phyloP scores from a whole-genome alignment of 2,797 vertebrate genomes.

The Mareca strepera region DNA sequence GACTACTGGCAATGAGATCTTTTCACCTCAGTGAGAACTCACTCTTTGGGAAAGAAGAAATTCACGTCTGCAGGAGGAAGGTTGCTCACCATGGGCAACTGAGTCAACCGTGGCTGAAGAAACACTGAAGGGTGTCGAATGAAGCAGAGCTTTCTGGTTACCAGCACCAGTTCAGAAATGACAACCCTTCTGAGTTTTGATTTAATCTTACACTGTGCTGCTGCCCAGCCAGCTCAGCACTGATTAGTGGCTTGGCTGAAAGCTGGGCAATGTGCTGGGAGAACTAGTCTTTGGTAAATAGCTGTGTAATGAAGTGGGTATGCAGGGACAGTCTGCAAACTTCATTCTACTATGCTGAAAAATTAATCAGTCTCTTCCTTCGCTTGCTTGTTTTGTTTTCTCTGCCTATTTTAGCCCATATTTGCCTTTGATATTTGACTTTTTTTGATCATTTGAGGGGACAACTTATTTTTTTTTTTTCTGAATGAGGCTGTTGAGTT shows the following conservation, averaged over 20 bases:
- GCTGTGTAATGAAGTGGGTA: background rate
- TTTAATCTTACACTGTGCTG: background rate
- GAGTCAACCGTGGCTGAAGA: background rate
- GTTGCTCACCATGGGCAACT: background rate
- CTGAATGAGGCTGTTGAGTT: background rate
- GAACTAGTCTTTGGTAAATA: background rate
- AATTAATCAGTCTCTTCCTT: background rate
- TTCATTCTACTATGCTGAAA: background rate
- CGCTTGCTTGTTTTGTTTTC: background rate
- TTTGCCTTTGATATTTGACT: background rate
- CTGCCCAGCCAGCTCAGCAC: background rate
- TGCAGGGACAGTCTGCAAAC: background rate
- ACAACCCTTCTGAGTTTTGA: background rate
- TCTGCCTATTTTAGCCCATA: background rate
- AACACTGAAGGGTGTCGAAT: background rate
- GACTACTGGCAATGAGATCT: background rate
- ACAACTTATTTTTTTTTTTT: background rate
- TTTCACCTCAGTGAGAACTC: background rate
- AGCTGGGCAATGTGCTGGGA: background rate
- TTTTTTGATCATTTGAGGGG: background rate
- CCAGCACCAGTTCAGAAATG: rapidly evolving
- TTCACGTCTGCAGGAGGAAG: background rate
- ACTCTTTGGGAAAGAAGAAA: background rate
- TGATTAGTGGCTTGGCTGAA: background rate
- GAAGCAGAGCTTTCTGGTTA: background rate